Base-by-base conservation (phyloP, 2,888 invertebrate genomes). In the Stomorhina lunata region DNA sequence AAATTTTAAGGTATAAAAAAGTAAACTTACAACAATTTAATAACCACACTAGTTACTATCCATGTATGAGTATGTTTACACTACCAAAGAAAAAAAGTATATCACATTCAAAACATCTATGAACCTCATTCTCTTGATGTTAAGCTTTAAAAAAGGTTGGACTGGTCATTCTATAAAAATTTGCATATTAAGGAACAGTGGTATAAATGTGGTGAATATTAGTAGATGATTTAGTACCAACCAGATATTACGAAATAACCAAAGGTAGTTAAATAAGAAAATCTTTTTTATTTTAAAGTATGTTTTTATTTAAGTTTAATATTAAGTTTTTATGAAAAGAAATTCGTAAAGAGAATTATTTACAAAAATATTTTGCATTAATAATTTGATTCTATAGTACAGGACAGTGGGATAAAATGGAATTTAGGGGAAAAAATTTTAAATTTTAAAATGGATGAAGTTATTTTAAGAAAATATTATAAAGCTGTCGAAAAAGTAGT, bases 101-200 rank as follows among this genome's bases (percentile, higher is more conserved):
- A 40, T 45, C 37, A 29, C 10, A 15, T 59, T 3, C 10, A 57
- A 34, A 71, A 27, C 61, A 25, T 2, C 12, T 34, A 22, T 34
- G 48, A 17, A 59, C 43, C 45, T 45, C 43, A 50, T 25, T 53
- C 25, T 12, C 27, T 5, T 53, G 68, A 20, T 55, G 15, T 20
- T 6, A 7, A 75, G 55, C 43, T 43, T 68, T 68, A 12, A 27
- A 55, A 37, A 34, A 20, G 25, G 20, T 34, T 12, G 22, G 25
- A 53, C 22, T 45, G 75, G 65, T 55, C 55, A 65, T 75, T 75
- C 65, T 65, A 15, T 65, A 43, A 0, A 43, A 55, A 57, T 57
- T 65, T 72, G 10, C 72, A 50, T 72, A 50, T 50, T 34, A 17
- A 37, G 25, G 27, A 2, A 61, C 72, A 63, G 72, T 72, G 61